Evolutionary conservation across 2,113 vertebrate genomes (phyloP), one percentile per base, ranked within the genome.

Genomic region (Puntigrus tetrazona): DNA sequence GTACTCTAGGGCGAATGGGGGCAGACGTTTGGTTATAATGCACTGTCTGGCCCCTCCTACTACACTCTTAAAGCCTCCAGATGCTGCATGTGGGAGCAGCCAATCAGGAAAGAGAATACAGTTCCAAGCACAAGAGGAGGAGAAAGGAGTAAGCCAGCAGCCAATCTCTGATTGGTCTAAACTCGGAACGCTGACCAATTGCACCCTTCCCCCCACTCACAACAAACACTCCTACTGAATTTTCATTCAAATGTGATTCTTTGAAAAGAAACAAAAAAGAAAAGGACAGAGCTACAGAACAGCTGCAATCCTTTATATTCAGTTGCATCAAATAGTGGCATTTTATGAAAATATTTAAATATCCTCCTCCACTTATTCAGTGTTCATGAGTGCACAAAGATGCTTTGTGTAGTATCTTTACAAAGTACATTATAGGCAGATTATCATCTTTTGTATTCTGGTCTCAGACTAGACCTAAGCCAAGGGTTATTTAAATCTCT

Each of bases 161-260:
- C 41, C 4, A 7, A 1, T 10, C 86, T 85, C 16, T 2, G 67
- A 94, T 94, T 95, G 94, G 94, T 77, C 55, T 20, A 73, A 22
- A 84, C 57, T 0, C 85, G 78, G 59, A 86, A 89, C 83, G 88
- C 83, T 78, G 88, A 91, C 93, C 92, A 92, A 94, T 92, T 52
- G 83, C 81, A 83, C 88, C 91, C 92, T 85, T 86, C 86, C 92
- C 92, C 92, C 92, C 87, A 86, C 88, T 1, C 59, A 90, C 91
- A 94, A 92, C 93, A 93, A 93, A 93, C 91, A 93, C 88, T 82
- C 90, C 90, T 90, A 89, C 92, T 88, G 89, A 90, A 90, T 93
- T 94, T 93, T 94, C 92, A 95, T 95, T 95, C 93, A 95, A 94
- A 95, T 94, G 88, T 89, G 92, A 92, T 92, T 89, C 91, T 93